Percentiles rank a stretch among this genome's conserved stretches.
phyloP scores from a whole-genome alignment of 2,113 vertebrate species.

The Gambusia affinis region DNA sequence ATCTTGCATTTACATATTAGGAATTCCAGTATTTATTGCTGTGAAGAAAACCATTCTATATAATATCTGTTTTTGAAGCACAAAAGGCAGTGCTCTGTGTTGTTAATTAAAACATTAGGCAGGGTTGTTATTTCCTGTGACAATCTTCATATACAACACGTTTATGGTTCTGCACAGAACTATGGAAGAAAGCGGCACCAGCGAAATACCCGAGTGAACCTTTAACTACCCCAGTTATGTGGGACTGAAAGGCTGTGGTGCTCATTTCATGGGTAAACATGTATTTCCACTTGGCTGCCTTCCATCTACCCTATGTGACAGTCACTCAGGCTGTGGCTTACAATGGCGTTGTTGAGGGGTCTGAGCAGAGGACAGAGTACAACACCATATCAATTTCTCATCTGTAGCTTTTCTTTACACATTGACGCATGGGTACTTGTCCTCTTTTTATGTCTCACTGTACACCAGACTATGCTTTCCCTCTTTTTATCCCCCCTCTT shows the following conservation, averaged over 20 bases:
- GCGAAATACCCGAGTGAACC: conserved; percentile 17
- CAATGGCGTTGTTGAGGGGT: conserved; percentile 57
- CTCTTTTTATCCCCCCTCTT: too few relatives aligned
- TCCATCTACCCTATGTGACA: conserved; percentile 60
- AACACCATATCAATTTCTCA: conserved; percentile 51
- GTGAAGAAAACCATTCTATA: conserved; percentile 9
- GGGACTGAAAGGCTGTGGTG: conserved; percentile 25
- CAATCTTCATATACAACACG: not conserved
- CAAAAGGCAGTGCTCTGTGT: not conserved
- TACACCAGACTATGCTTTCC: conserved; percentile 6
- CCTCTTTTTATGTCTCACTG: conserved; percentile 32
- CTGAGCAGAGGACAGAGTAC: conserved; percentile 42
- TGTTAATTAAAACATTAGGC: not conserved
- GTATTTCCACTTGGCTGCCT: conserved; percentile 59
- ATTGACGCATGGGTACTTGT: conserved; percentile 14
- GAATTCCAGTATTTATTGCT: conserved; percentile 29
- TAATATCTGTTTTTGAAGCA: conserved; percentile 5
- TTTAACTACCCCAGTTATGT: conserved; percentile 39
- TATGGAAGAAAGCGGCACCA: conserved; percentile 20
- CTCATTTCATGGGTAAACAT: conserved; percentile 45
- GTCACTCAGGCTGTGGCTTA: conserved; percentile 38
- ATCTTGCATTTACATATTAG: conserved; percentile 32
- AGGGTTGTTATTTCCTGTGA: not conserved
- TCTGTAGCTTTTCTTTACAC: conserved; percentile 30
- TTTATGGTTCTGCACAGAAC: conserved; percentile 6